These are phyloP conservation scores for Heloderma charlesbogerti DNA, from an alignment of 2,113 vertebrate species.

Conservation along the genomic window DNA sequence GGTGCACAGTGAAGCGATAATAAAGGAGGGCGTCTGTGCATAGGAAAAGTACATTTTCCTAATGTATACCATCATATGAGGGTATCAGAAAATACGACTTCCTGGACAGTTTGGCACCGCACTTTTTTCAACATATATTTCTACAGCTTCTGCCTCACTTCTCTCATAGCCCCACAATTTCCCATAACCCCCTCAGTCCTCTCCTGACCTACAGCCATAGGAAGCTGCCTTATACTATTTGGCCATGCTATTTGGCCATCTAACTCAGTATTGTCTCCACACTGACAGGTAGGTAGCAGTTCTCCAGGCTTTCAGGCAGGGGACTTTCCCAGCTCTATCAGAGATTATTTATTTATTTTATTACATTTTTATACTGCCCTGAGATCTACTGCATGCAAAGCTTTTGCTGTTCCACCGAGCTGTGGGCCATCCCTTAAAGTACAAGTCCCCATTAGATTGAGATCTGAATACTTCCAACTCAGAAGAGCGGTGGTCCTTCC, in stretches of 20 bases:
- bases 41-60: background rate
- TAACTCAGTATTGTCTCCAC: background rate
- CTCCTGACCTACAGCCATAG: background rate
- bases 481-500: background rate
- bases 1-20: background rate
- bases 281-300: background rate
- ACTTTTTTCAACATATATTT: background rate
- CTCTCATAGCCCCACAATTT: background rate
- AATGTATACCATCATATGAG: background rate
- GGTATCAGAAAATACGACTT: background rate
- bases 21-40: background rate
- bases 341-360: too few species aligned
- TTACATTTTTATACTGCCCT: too few species aligned
- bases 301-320: background rate
- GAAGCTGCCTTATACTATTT: background rate
- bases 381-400: background rate
- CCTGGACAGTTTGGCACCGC: background rate
- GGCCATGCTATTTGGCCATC: background rate
- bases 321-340: background rate
- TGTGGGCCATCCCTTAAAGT: background rate
- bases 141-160: background rate
- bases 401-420: background rate
- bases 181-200: background rate
- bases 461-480: background rate
- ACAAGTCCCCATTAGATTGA: background rate